Conservation (phyloP, 2,888 invertebrate genomes). For the Agrochola circellaris region DNA sequence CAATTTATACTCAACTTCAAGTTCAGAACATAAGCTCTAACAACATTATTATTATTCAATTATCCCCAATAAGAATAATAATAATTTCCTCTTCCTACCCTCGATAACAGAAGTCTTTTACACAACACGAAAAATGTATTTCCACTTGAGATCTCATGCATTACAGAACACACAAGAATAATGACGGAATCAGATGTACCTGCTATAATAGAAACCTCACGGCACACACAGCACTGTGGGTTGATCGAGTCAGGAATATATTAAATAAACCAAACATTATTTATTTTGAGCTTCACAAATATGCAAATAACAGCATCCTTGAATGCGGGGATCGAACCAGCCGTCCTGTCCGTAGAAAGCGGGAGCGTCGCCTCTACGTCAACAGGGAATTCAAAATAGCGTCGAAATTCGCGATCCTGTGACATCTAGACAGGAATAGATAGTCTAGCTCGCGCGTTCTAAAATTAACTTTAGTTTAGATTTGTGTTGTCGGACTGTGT, state of each 20-base stretch:
- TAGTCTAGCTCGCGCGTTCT: background rate
- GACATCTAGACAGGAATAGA: conserved; percentile 11
- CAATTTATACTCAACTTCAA: too few species aligned
- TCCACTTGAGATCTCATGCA: conserved; percentile 77
- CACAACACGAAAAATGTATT: conserved; percentile 70
- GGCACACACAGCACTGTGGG: conserved; percentile 48
- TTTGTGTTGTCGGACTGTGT: background rate
- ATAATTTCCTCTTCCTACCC: background rate
- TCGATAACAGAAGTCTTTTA: background rate
- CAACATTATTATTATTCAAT: too few species aligned
- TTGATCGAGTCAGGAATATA: conserved; percentile 60
- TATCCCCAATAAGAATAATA: too few species aligned
- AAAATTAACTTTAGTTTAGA: conserved; percentile 10
- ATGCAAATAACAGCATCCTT: conserved; percentile 25
- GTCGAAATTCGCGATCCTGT: conserved; percentile 12
- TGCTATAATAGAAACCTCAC: conserved; percentile 66
- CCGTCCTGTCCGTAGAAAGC: conserved; percentile 7
- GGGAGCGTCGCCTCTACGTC: conserved; percentile 33
- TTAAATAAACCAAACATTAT: conserved; percentile 9
- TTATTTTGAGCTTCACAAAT: conserved; percentile 13
- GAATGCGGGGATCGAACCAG: conserved; percentile 52
- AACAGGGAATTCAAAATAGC: conserved; percentile 21
- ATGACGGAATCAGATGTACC: conserved; percentile 79
- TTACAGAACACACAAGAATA: conserved; percentile 73
- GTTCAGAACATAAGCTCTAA: too few species aligned